Base-by-base conservation (phyloP, 2,797 vertebrate species). In the Melanogrammus aeglefinus region DNA sequence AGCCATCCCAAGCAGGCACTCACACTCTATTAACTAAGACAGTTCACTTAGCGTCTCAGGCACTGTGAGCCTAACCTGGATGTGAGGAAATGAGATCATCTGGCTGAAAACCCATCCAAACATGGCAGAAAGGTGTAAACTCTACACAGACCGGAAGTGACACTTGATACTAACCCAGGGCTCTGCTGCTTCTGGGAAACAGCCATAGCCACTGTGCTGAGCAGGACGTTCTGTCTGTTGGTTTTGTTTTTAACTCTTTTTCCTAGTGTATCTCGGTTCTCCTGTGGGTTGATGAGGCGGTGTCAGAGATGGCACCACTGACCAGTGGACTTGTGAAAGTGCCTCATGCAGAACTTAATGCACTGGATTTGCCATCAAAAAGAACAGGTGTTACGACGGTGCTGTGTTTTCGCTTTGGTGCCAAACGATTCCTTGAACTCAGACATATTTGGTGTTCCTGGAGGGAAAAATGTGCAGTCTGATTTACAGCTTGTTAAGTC, bases 401-500 rank as follows among this genome's bases (percentile, higher is more conserved):
- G 29, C 10, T 6, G 29, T 72, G 77, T 78, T 80, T 76, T 76
- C 78, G 72, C 31, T 78, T 66, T 44, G 29, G 63, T 76, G 47
- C 66, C 41, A 41, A 82, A 41, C 6, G n/a, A 38, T 77, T 72
- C 33, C 41, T 76, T 78, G 74, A 84, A 80, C 80, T 75, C 8
- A 2, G 16, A 13, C 66, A 77, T 27, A 31, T 63, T 66, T 16
- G 24, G 77, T 81, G 73, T 74, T 77, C 75, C 75, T 74, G 38
- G 12, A 66, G 71, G 69, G 77, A 72, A 86, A 81, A 82, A 75
- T 76, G 76, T 77, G 36, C 73, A 80, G 66, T 76, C 80, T 86
- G 88, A 82, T 81, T 85, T 73, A 69, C 78, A 82, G 66, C 73
- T 73, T 77, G 77, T 76, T 77, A 77, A 63, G 39, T 79, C 77